Evolutionary conservation across 1,140 invertebrate genomes (phyloP).

Genomic region (Diachasma alloeum): DNA sequence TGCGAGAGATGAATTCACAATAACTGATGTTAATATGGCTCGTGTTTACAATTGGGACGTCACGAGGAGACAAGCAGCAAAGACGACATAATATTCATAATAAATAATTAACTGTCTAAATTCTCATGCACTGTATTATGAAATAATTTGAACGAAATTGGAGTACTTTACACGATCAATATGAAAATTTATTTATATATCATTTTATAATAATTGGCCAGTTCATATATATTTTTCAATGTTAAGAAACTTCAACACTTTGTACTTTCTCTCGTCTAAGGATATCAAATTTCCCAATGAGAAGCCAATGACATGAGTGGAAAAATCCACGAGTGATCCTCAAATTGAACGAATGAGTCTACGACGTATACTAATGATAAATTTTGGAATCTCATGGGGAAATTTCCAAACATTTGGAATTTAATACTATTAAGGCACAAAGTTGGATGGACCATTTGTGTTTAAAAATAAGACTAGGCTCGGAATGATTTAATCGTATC

Average conservation of each 20-base stretch:
- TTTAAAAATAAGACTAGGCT: conserved; percentile 2
- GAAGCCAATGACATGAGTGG: background rate
- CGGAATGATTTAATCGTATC: conserved; percentile 1
- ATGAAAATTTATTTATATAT: background rate
- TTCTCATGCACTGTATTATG: background rate
- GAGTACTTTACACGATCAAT: background rate
- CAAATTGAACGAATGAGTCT: background rate
- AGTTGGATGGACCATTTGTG: background rate
- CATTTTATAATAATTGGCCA: background rate
- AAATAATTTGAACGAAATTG: background rate
- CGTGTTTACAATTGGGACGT: conserved; percentile 97
- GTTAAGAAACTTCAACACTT: conserved; percentile 1
- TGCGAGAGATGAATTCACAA: conserved; percentile 94
- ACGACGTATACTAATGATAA: background rate
- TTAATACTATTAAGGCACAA: conserved; percentile 13
- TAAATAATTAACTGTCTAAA: conserved; percentile 11
- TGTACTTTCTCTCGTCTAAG: background rate
- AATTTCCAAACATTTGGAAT: background rate
- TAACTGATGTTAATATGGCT: conserved; percentile 98
- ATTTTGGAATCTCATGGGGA: background rate
- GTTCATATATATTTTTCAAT: background rate
- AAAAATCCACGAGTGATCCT: no score
- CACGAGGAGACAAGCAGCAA: conserved; percentile 79
- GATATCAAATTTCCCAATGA: background rate
- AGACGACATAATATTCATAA: conserved; percentile 42